A percentile compares a stretch with the other conserved stretches of the same genome.
Evolutionary conservation across 2,888 invertebrate species (phyloP).

Genomic region (Anagyrus pseudococci): DNA sequence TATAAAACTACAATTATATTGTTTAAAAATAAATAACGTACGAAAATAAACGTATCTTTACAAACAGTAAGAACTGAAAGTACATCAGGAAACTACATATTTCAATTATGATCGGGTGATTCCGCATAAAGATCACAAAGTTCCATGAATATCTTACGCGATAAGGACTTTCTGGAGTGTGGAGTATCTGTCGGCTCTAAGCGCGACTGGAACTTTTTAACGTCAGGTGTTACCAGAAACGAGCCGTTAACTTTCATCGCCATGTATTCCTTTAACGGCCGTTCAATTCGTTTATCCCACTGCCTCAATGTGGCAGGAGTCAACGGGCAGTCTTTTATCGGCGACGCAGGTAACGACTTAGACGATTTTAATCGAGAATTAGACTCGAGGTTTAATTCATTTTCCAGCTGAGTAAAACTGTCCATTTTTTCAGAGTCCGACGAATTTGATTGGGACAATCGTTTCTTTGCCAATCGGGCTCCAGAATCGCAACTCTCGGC

Average conservation of each 20-base stretch:
- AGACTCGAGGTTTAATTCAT: slow-evolving; percentile 31
- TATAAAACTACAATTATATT: neutral
- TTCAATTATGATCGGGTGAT: slow-evolving; percentile 23
- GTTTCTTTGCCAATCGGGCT: slow-evolving; percentile 37
- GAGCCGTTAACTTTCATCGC: slow-evolving; percentile 43
- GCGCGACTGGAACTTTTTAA: slow-evolving; percentile 34
- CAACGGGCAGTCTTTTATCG: slow-evolving; percentile 14
- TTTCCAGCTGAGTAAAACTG: slow-evolving; percentile 34
- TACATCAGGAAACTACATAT: slow-evolving; percentile 7
- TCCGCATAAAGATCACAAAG: slow-evolving; percentile 44
- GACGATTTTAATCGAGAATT: slow-evolving; percentile 5
- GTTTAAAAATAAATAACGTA: slow-evolving; percentile 9
- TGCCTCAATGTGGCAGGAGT: slow-evolving; percentile 18
- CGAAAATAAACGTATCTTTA: neutral
- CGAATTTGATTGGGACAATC: neutral
- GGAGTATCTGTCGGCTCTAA: slow-evolving; percentile 35
- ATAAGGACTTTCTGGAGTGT: slow-evolving; percentile 39
- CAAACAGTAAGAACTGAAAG: neutral
- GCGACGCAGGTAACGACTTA: slow-evolving; percentile 31
- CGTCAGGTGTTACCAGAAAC: slow-evolving; percentile 45
- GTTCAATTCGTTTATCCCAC: slow-evolving; percentile 33
- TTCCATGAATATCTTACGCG: slow-evolving; percentile 42
- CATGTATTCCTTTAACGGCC: slow-evolving; percentile 45
- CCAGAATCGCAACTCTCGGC: slow-evolving; percentile 9
- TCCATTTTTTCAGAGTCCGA: slow-evolving; percentile 23